These are phyloP conservation scores for Condylostylus longicornis DNA, from an alignment of 1,140 invertebrate species.

Conservation along the genomic window DNA sequence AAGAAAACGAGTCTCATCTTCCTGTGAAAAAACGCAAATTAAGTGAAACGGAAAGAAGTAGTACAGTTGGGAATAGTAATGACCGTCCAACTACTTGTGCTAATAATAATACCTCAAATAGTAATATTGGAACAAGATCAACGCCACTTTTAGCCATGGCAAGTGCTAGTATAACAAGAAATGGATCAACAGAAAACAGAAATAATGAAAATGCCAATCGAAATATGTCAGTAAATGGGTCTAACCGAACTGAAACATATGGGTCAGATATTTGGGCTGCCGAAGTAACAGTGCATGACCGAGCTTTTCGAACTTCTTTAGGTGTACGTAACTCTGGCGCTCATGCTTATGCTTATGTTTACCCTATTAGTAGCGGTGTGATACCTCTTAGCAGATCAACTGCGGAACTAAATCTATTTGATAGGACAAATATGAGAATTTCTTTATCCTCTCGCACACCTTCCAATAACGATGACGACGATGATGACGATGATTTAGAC, in stretches of 20 bases:
- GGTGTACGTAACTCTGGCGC: constrained; percentile 15
- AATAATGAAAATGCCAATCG: no score
- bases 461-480: no score
- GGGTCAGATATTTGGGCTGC: constrained; percentile 31
- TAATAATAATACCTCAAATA: not conserved
- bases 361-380: constrained; percentile 29
- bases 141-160: no score
- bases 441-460: no score
- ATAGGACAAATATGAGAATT: no score
- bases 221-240: no score
- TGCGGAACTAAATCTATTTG: not conserved
- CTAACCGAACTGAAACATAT: constrained; percentile 13
- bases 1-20: no score
- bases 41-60: not conserved
- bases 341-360: constrained; percentile 27
- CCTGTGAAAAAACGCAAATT: no score
- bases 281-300: constrained; percentile 28
- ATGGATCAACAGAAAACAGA: no score
- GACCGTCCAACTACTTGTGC: not conserved
- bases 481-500: not conserved
- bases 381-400: no score
- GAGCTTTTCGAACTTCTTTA: constrained; percentile 17
- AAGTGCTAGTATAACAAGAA: no score
- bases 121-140: no score
- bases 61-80: not conserved